These are phyloP conservation scores for Morelia viridis DNA, from an alignment of 2,797 vertebrate species.

Conservation along the genomic window DNA sequence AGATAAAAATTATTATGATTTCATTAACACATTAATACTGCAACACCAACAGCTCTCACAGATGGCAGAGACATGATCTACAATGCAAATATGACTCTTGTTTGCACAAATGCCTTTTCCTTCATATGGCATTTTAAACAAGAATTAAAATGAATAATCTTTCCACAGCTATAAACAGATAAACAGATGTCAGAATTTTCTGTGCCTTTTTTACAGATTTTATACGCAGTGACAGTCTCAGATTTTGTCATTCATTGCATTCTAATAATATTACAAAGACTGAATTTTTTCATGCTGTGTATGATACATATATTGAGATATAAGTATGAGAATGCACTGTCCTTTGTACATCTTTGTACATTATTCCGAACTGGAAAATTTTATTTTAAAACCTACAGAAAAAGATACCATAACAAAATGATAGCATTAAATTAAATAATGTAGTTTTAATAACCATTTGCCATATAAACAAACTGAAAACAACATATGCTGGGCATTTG, in stretches of 20 bases:
- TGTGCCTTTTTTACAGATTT: constrained; percentile 74
- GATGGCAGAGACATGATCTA: constrained; percentile 85
- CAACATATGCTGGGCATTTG: constrained; percentile 76
- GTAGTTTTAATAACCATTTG: constrained; percentile 75
- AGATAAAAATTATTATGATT: constrained; percentile 86
- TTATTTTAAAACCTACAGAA: constrained; percentile 22
- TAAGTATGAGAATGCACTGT: constrained; percentile 45
- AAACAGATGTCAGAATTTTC: constrained; percentile 85
- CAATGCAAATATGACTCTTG: constrained; percentile 86
- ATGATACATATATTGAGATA: constrained; percentile 47
- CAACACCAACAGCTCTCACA: constrained; percentile 85
- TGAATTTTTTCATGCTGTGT: constrained; percentile 55
- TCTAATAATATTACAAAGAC: constrained; percentile 59
- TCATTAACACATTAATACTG: constrained; percentile 87
- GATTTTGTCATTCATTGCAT: constrained; percentile 62
- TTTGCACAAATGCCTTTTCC: constrained; percentile 84
- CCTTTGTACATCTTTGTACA: constrained; percentile 42
- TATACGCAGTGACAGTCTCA: constrained; percentile 52
- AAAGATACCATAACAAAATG: constrained; percentile 60
- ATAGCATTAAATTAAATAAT: constrained; percentile 70
- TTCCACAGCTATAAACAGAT: constrained; percentile 85
- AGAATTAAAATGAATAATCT: constrained; percentile 85
- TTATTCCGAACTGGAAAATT: constrained; percentile 39
- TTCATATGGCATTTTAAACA: constrained; percentile 87
- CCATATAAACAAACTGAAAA: constrained; percentile 75